Percentiles rank a stretch among this genome's conserved stretches.
phyloP scores from a whole-genome alignment of 2,888 invertebrate genomes.

The Neoscelio sp. region DNA sequence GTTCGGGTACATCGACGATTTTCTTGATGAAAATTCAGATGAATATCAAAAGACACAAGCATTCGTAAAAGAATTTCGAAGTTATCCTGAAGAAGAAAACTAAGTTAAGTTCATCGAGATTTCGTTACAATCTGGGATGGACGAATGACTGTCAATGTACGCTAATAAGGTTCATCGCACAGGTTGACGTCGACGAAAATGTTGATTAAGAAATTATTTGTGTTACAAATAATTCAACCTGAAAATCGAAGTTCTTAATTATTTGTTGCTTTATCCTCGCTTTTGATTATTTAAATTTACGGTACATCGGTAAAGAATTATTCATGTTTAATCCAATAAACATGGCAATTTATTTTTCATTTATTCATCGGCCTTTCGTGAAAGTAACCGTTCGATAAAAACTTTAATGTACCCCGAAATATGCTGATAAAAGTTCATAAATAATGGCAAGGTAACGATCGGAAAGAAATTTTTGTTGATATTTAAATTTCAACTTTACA shows the following conservation, averaged over 20 bases:
- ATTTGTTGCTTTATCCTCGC: too few relatives aligned
- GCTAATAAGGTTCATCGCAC: neutral
- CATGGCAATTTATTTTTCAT: conserved; percentile 31
- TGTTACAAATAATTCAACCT: neutral
- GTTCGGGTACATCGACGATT: conserved; percentile 43
- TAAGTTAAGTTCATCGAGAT: neutral
- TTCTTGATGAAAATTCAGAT: conserved; percentile 52
- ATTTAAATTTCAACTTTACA: conserved; percentile 19
- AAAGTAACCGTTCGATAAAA: conserved; percentile 16
- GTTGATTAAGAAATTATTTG: conserved; percentile 1
- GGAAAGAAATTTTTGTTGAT: conserved; percentile 20
- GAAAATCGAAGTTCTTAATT: neutral
- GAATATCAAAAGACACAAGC: conserved; percentile 4
- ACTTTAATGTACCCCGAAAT: conserved; percentile 12
- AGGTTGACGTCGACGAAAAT: neutral
- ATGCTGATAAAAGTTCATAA: neutral
- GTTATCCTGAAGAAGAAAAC: neutral
- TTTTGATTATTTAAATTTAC: neutral
- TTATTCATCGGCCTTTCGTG: conserved; percentile 7
- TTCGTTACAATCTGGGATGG: conserved; percentile 1
- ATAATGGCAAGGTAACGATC: too few relatives aligned
- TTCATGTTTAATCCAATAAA: conserved; percentile 22
- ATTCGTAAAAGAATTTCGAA: conserved; percentile 7
- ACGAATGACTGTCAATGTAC: neutral
- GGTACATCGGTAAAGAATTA: neutral